These are phyloP conservation scores for Helicoverpa armigera DNA, from an alignment of 1,140 invertebrate species.

Conservation along the genomic window DNA sequence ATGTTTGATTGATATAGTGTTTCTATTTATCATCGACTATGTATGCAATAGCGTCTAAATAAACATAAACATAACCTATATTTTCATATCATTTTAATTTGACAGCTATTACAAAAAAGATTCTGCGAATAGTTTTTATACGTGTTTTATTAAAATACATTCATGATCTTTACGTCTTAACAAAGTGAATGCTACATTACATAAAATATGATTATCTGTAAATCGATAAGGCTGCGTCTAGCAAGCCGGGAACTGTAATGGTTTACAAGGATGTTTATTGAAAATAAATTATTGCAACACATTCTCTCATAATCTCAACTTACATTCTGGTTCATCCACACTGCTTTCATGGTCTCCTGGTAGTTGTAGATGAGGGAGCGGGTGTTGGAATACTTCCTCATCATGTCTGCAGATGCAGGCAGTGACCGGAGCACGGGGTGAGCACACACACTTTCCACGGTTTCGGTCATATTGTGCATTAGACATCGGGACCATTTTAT, in stretches of 20 bases:
- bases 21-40: too few relatives aligned
- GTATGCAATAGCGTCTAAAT: too few relatives aligned
- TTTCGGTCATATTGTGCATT: constrained; percentile 91
- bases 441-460: constrained; percentile 90
- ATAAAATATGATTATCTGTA: too few relatives aligned
- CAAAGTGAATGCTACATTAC: neutral
- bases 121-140: too few relatives aligned
- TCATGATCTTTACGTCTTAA: too few relatives aligned
- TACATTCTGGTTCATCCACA: constrained; percentile 95
- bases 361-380: constrained; percentile 89
- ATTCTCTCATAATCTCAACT: constrained; percentile 61
- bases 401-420: constrained; percentile 90
- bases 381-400: constrained; percentile 90
- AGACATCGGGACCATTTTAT: constrained; percentile 91
- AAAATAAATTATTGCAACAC: neutral
- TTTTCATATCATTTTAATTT: too few relatives aligned
- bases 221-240: too few relatives aligned
- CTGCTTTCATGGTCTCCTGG: constrained; percentile 91
- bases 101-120: too few relatives aligned
- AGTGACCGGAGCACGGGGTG: constrained; percentile 91
- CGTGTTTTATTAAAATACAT: too few relatives aligned
- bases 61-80: too few relatives aligned
- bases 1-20: too few relatives aligned
- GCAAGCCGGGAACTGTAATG: too few relatives aligned
- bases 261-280: neutral